Evolutionary conservation across 2,797 vertebrate species (phyloP).

Genomic region (Discoglossus pictus): DNA sequence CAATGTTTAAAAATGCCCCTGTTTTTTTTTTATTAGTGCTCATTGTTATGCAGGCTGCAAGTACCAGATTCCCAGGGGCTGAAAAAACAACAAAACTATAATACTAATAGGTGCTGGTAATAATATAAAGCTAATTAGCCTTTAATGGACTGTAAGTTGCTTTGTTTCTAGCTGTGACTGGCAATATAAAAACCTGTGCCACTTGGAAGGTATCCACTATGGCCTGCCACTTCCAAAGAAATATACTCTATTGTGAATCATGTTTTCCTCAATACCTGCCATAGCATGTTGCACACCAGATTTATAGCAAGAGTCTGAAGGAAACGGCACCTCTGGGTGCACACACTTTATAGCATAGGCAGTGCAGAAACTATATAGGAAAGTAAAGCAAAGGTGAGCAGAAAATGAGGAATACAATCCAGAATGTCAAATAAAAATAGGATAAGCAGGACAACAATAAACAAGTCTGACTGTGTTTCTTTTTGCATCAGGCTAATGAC

Average conservation of each 20-base stretch:
- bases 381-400: background rate
- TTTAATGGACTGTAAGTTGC: conserved; percentile 20
- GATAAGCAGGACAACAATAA: too few relatives aligned
- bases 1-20: too few relatives aligned
- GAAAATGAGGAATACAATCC: too few relatives aligned
- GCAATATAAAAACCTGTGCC: conserved; percentile 1
- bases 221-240: background rate
- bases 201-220: background rate
- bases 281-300: background rate
- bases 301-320: conserved; percentile 1
- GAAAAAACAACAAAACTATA: too few relatives aligned
- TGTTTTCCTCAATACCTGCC: background rate
- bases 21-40: too few relatives aligned
- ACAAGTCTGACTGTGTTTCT: too few relatives aligned
- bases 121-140: conserved; percentile 1
- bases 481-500: background rate
- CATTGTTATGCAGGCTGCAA: too few relatives aligned
- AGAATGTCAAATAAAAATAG: too few relatives aligned
- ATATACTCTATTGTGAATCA: background rate
- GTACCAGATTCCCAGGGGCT: too few relatives aligned
- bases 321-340: background rate
- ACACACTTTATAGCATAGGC: background rate
- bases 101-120: background rate
- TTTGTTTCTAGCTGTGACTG: conserved; percentile 8
- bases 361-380: background rate